These are phyloP conservation scores for Mormyrops boulengeri DNA, from an alignment of 2,797 vertebrate genomes.

Conservation along the genomic window DNA sequence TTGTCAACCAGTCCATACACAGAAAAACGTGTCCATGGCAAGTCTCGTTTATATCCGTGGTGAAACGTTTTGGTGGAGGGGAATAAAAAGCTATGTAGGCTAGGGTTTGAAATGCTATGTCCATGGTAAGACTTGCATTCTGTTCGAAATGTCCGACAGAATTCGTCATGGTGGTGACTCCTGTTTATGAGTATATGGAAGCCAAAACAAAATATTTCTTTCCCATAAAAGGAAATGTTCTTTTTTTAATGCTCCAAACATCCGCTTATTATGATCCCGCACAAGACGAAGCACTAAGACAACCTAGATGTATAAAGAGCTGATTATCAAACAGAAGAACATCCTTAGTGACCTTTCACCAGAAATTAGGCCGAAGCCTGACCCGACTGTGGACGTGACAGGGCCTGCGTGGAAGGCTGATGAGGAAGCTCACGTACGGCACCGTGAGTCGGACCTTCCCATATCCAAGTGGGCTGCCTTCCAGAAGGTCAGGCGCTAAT, in stretches of 20 bases:
- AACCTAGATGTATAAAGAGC: not conserved
- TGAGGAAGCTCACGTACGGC: constrained; percentile 30
- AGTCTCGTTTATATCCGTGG: not conserved
- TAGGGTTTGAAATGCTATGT: not conserved
- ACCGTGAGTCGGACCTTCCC: not conserved
- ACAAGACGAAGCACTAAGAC: not conserved
- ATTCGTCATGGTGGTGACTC: not conserved
- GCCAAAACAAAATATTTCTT: not conserved
- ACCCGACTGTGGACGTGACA: constrained; percentile 29
- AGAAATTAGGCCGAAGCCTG: constrained; percentile 7
- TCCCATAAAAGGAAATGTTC: not conserved
- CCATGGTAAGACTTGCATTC: not conserved
- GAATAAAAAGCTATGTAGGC: not conserved
- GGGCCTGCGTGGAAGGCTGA: not conserved
- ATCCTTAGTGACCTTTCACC: constrained; percentile 26
- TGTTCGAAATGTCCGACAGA: not conserved
- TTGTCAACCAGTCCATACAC: not conserved
- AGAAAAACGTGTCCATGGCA: not conserved
- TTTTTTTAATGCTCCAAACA: constrained; percentile 6
- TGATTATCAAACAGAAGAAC: constrained; percentile 12
- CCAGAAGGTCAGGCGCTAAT: constrained; percentile 26
- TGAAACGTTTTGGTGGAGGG: not conserved
- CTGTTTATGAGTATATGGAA: not conserved
- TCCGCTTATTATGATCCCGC: not conserved
- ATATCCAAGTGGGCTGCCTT: constrained; percentile 15